Evolutionary conservation across 37 sponge, comb jelly and placozoan genomes (phyloP), one percentile per base, ranked within the genome.

Genomic region (Crambe crambe): DNA sequence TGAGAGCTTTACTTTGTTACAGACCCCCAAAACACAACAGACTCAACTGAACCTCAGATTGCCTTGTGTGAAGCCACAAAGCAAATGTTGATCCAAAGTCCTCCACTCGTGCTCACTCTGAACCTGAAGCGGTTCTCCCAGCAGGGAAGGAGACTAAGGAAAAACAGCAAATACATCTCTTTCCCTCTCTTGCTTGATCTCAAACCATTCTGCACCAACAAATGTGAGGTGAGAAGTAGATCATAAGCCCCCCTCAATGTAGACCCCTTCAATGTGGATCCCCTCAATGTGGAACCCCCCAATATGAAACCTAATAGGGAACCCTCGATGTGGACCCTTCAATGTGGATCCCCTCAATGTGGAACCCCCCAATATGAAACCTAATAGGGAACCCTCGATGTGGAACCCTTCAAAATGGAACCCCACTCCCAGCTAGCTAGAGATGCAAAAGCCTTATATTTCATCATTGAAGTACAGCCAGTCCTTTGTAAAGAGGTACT

Each of bases 41-140:
- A 54, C 57, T 23, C 9, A 26, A 29, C 37, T 17, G 54, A 30
- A 30, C 9, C 34, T 29, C 42, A 18, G 3, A 54, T 36, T 5
- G 82, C 42, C 22, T 82, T 82, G 37, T 73, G 64, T 62, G 74
- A 82, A 15, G 96, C 99, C 44, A 84, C 81, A 12, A 92, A 91
- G 59, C 89, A 87, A 76, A 69, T 95, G 56, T 79, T 91, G 17
- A 73, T 98, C 5, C 12, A 81, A 29, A 51, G 57, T 0, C 88
- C 81, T 1, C 96, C 99, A 0, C 77, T 72, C 0, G 77, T 98
- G 26, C 88, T 98, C 29, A 87, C 86, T 21, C 72, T 98, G n/a
- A 90, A 95, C 75, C 69, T 98, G 76, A 98, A 98, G 80, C 87
- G 99, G 35, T 98, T 98, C 67, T 43, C 84, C 6, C 94, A 96